Conservation (phyloP, 2,888 invertebrate genomes). For the Idaea dimidiata region DNA sequence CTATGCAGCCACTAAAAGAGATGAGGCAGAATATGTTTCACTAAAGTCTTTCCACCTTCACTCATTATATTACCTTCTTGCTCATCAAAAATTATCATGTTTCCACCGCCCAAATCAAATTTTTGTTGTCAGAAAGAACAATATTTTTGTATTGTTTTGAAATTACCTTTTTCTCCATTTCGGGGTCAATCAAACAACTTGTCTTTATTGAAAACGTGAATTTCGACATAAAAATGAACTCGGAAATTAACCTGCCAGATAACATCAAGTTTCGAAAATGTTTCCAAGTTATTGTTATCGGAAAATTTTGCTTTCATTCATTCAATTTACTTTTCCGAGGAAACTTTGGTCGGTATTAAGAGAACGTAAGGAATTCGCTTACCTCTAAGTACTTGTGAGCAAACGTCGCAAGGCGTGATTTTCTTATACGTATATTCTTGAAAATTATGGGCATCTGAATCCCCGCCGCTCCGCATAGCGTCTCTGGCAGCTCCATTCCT, state of each 20-base stretch:
- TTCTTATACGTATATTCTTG: conserved; percentile 97
- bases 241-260: not conserved
- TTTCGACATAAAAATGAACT: not conserved
- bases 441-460: conserved; percentile 90
- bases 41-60: too few relatives aligned
- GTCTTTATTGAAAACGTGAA: conserved; percentile 22
- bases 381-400: conserved; percentile 95
- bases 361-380: conserved; percentile 37
- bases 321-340: not conserved
- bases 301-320: not conserved
- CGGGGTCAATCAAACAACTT: conserved; percentile 16
- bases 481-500: conserved; percentile 87
- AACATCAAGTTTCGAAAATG: not conserved
- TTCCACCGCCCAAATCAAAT: too few relatives aligned
- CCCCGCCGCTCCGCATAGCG: conserved; percentile 79
- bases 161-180: too few relatives aligned
- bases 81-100: too few relatives aligned
- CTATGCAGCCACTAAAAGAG: too few relatives aligned
- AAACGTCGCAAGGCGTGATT: conserved; percentile 96
- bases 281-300: not conserved
- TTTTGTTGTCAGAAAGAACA: too few relatives aligned
- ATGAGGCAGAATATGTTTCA: too few relatives aligned
- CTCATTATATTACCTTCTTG: too few relatives aligned
- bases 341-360: not conserved
- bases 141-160: not conserved